phyloP scores from a whole-genome alignment of 2,113 vertebrate species.

The Podiceps cristatus region DNA sequence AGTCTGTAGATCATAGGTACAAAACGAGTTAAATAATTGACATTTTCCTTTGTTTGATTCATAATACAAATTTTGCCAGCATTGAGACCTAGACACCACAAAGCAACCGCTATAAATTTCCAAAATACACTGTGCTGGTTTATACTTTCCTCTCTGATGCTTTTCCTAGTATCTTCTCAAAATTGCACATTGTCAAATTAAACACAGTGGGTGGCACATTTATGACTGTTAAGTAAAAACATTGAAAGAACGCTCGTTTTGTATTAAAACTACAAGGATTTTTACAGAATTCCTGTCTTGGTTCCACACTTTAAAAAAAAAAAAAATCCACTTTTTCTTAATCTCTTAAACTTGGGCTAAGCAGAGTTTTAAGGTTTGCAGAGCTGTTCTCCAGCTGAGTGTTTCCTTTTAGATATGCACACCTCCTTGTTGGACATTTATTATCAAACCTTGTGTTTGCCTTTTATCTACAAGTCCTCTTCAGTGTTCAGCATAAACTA shows the following conservation, averaged over 20 bases:
- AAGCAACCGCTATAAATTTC: neutral
- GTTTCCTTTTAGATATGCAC: slow-evolving; percentile 79
- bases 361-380: slow-evolving; percentile 76
- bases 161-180: neutral
- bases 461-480: slow-evolving; percentile 94
- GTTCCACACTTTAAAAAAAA: neutral
- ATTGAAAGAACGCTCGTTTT: neutral
- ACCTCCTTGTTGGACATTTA: slow-evolving; percentile 93
- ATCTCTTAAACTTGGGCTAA: slow-evolving; percentile 74
- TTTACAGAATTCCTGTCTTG: neutral
- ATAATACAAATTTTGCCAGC: neutral
- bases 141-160: neutral
- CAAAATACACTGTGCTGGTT: neutral
- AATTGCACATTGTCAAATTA: slow-evolving; percentile 16
- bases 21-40: neutral
- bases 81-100: neutral
- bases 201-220: neutral
- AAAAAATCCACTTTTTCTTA: slow-evolving; percentile 52
- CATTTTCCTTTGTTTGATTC: neutral
- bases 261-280: neutral
- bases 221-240: slow-evolving; percentile 3
- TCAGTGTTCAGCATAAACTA: slow-evolving; percentile 95
- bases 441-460: slow-evolving; percentile 93
- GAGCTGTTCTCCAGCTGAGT: slow-evolving; percentile 76
- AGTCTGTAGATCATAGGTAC: neutral